These are phyloP conservation scores for Fregata magnificens DNA, from an alignment of 2,113 vertebrate species.

Conservation along the genomic window DNA sequence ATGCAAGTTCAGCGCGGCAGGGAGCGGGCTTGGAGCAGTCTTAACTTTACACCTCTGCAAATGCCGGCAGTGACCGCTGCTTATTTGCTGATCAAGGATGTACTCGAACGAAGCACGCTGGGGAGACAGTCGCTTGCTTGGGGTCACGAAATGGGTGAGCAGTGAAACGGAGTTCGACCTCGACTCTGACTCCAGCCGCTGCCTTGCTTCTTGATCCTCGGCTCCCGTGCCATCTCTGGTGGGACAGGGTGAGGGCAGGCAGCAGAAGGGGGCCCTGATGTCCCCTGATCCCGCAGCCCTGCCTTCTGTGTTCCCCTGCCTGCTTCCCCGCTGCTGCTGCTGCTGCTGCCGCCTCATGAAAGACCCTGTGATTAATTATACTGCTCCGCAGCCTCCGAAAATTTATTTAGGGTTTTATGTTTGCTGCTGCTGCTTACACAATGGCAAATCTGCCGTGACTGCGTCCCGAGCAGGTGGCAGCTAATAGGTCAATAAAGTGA, in stretches of 20 bases:
- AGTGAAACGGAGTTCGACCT: neutral
- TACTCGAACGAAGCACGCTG: accelerated
- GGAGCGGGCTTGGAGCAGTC: neutral
- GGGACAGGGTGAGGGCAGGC: neutral
- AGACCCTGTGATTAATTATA: neutral
- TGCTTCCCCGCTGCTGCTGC: neutral
- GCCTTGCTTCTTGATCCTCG: neutral
- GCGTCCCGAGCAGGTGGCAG: slow-evolving; percentile 2
- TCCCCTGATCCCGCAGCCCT: neutral
- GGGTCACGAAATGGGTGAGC: neutral
- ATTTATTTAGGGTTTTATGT: neutral
- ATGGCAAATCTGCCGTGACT: neutral
- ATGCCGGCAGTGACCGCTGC: neutral
- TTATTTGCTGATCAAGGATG: neutral
- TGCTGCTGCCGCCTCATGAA: neutral
- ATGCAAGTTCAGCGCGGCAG: neutral
- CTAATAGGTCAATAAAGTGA: slow-evolving; percentile 7
- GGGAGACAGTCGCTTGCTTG: accelerated
- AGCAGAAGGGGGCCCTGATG: neutral
- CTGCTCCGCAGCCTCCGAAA: neutral
- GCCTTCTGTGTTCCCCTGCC: neutral
- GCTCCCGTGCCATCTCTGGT: neutral
- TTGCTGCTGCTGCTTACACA: neutral
- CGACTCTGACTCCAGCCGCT: neutral
- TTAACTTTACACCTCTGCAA: neutral